These are phyloP conservation scores for Antheraea mylitta DNA, from an alignment of 1,140 invertebrate species.

Conservation along the genomic window DNA sequence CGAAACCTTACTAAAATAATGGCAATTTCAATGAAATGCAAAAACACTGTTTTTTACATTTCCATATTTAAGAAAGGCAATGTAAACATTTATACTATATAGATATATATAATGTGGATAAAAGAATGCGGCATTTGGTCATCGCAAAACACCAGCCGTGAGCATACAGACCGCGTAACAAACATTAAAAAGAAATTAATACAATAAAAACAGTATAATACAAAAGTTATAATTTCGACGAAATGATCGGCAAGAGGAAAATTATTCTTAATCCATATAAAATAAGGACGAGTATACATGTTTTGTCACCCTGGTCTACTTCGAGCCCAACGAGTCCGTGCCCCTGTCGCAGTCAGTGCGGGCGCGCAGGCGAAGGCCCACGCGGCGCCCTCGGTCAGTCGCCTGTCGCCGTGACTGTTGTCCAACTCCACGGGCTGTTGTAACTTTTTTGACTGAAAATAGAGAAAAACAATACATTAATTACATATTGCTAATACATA, in stretches of 20 bases:
- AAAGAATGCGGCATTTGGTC: background rate
- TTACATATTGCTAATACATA: background rate
- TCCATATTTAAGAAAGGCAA: too few relatives aligned
- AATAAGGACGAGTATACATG: background rate
- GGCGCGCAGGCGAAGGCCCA: constrained; percentile 68
- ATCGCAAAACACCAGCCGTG: background rate
- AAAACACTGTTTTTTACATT: too few relatives aligned
- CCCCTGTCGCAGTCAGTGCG: constrained; percentile 39
- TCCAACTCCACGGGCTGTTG: constrained; percentile 76
- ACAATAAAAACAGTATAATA: background rate
- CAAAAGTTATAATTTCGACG: background rate
- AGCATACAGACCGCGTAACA: background rate
- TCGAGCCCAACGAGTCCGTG: constrained; percentile 7
- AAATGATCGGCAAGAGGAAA: background rate
- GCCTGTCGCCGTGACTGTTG: constrained; percentile 73
- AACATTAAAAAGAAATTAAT: background rate
- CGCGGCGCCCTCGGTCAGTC: constrained; percentile 76
- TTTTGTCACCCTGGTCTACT: constrained; percentile 1
- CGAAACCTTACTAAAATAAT: too few relatives aligned
- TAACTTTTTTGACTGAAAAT: constrained; percentile 73
- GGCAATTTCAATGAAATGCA: too few relatives aligned
- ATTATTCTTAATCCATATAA: background rate
- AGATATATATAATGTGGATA: too few relatives aligned
- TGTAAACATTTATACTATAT: too few relatives aligned
- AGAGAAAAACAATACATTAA: constrained; percentile 26